Conservation (phyloP, 2,888 invertebrate genomes). For the Entomobrya multifasciata region DNA sequence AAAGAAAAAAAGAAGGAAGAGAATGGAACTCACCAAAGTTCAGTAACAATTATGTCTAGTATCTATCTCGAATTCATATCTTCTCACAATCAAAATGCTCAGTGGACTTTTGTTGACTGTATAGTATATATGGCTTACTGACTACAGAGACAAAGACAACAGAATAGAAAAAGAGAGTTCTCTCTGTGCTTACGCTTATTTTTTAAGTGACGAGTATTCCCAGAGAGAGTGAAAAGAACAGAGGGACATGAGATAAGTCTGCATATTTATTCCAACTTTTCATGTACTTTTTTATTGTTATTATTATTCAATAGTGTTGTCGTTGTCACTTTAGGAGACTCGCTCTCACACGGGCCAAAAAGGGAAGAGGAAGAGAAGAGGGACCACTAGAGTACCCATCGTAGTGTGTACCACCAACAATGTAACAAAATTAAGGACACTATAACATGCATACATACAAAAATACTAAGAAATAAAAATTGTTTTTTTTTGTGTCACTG, state of each 20-base stretch:
- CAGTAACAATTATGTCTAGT: slow-evolving; percentile 46
- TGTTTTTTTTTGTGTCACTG: slow-evolving; percentile 35
- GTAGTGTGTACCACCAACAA: slow-evolving; percentile 32
- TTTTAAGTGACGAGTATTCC: not conserved
- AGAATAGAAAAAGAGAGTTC: too few relatives aligned
- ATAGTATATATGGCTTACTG: not conserved
- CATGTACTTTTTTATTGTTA: slow-evolving; percentile 60
- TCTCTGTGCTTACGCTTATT: not conserved
- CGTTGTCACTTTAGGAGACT: slow-evolving; percentile 56
- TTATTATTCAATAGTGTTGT: slow-evolving; percentile 65
- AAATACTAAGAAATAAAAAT: slow-evolving; percentile 1
- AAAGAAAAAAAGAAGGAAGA: slow-evolving; percentile 18
- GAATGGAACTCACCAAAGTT: slow-evolving; percentile 29
- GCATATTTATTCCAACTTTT: not conserved
- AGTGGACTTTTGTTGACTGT: not conserved
- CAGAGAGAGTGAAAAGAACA: slow-evolving; percentile 5
- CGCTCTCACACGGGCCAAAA: slow-evolving; percentile 32
- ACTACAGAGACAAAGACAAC: not conserved
- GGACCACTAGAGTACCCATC: not conserved
- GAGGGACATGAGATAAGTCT: slow-evolving; percentile 14
- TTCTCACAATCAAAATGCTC: slow-evolving; percentile 11
- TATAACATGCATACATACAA: slow-evolving; percentile 9
- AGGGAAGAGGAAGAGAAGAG: not conserved
- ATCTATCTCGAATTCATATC: slow-evolving; percentile 55
- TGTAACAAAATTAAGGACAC: slow-evolving; percentile 26